These are phyloP conservation scores for Donacobius atricapilla DNA, from an alignment of 2,113 vertebrate genomes.

Conservation along the genomic window DNA sequence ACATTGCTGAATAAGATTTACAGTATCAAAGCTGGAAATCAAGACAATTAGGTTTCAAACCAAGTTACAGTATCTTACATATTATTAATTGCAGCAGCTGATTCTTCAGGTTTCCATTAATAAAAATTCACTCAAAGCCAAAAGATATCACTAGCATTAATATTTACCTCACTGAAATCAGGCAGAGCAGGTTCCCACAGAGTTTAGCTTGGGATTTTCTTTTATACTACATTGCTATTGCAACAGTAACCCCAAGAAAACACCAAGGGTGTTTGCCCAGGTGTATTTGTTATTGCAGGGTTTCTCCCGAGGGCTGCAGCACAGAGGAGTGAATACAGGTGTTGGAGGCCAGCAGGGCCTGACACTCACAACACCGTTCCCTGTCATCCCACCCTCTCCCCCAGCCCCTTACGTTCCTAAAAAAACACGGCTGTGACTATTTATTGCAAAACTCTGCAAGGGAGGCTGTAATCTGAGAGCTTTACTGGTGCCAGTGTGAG, in stretches of 20 bases:
- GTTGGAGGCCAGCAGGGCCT: background rate
- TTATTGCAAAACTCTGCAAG: background rate
- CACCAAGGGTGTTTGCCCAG: slow-evolving; percentile 27
- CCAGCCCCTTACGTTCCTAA: background rate
- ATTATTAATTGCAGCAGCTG: background rate
- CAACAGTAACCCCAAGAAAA: slow-evolving; percentile 3
- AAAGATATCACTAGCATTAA: background rate
- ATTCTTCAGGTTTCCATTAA: background rate
- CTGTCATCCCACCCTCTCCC: background rate
- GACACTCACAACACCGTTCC: fast-evolving
- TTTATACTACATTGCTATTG: background rate
- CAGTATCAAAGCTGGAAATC: background rate
- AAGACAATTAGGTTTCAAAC: background rate
- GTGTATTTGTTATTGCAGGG: background rate
- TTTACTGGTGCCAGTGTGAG: background rate
- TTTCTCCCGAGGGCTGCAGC: background rate
- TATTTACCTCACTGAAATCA: background rate
- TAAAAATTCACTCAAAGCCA: background rate
- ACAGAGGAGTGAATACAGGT: background rate
- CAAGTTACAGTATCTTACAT: background rate
- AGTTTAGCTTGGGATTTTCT: background rate
- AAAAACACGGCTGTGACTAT: background rate
- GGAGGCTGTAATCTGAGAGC: background rate
- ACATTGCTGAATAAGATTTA: background rate
- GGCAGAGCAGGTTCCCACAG: background rate